These are phyloP conservation scores for Euschistus heros DNA, from an alignment of 1,140 invertebrate species.

Conservation along the genomic window DNA sequence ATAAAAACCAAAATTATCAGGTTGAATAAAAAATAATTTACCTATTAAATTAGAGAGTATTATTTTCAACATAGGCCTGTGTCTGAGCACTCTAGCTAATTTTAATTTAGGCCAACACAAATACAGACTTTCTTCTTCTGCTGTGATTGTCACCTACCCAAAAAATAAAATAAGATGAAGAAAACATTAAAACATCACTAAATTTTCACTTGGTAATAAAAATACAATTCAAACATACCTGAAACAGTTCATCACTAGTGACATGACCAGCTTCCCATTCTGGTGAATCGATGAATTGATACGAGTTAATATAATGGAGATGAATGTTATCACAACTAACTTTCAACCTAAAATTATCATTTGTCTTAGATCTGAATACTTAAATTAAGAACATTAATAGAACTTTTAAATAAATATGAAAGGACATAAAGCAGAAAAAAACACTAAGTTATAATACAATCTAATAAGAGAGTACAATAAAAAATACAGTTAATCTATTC, in stretches of 20 bases:
- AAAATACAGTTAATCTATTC: too few species aligned
- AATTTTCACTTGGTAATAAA: not conserved
- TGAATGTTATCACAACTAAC: constrained; percentile 71
- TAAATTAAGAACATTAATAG: too few species aligned
- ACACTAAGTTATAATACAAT: too few species aligned
- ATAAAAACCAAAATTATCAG: too few species aligned
- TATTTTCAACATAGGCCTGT: constrained; percentile 56
- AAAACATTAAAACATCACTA: not conserved
- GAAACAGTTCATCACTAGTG: constrained; percentile 63
- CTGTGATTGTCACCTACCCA: constrained; percentile 59
- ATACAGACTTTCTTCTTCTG: constrained; percentile 63
- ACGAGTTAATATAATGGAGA: constrained; percentile 66
- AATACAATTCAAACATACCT: constrained; percentile 38
- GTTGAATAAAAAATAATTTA: constrained; percentile 33
- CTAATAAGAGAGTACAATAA: too few species aligned
- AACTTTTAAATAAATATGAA: too few species aligned
- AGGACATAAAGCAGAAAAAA: too few species aligned
- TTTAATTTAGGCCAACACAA: constrained; percentile 66
- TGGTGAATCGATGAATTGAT: constrained; percentile 77
- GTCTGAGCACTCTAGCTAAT: constrained; percentile 56
- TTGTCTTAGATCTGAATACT: too few species aligned
- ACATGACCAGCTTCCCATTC: constrained; percentile 73
- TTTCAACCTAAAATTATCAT: constrained; percentile 46
- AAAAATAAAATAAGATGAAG: constrained; percentile 1
- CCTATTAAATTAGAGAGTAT: constrained; percentile 67